Evolutionary conservation across 2,113 vertebrate species (phyloP).

Genomic region (Alosa alosa): DNA sequence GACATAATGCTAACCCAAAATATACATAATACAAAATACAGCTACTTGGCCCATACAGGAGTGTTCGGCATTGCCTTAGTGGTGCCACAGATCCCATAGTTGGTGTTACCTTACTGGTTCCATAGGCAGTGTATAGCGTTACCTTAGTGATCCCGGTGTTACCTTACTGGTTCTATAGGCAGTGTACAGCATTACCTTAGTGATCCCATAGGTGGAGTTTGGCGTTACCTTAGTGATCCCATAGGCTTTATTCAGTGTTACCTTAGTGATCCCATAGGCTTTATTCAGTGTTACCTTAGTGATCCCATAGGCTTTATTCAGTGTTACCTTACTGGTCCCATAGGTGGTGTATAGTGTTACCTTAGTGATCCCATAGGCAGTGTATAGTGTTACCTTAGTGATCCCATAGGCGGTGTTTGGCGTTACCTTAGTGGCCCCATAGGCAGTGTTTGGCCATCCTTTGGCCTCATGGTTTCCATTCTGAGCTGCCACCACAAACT

Average conservation of each 20-base stretch:
- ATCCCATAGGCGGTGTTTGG: background rate
- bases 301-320: slow-evolving; percentile 52
- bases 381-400: slow-evolving; percentile 29
- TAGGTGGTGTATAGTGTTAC: slow-evolving; percentile 16
- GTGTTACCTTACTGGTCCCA: background rate
- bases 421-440: slow-evolving; percentile 54
- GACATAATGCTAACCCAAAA: no score
- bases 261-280: background rate
- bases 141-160: no score
- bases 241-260: slow-evolving; percentile 13
- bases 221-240: background rate
- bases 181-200: no score
- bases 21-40: no score
- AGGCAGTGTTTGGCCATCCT: slow-evolving; percentile 56
- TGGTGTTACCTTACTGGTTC: slow-evolving; percentile 49
- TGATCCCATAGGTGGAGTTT: no score
- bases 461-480: slow-evolving; percentile 47
- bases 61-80: no score
- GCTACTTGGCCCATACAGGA: no score
- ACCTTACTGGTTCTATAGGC: no score
- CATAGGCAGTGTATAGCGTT: no score
- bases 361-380: slow-evolving; percentile 56
- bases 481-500: slow-evolving; percentile 57
- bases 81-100: no score
- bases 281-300: slow-evolving; percentile 41